phyloP scores from a whole-genome alignment of 2,797 vertebrate genomes.

The Neoniphon sammara region DNA sequence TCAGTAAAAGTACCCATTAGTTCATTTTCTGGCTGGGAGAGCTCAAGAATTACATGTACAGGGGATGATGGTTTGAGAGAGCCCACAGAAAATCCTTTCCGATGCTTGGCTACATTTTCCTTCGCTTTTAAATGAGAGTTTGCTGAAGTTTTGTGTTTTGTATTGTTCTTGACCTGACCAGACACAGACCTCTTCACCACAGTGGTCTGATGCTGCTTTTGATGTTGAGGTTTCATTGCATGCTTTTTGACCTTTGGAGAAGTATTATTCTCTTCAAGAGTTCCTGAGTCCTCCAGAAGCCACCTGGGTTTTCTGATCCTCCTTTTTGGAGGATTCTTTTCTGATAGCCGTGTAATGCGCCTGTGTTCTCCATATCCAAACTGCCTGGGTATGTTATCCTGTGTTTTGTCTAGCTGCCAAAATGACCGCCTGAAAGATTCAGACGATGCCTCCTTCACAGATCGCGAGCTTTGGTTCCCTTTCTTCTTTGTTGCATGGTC shows the following conservation, averaged over 20 bases:
- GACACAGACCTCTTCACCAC: slow-evolving; percentile 44
- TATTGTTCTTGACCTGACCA: slow-evolving; percentile 50
- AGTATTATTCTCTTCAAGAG: slow-evolving; percentile 66
- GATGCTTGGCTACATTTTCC: slow-evolving; percentile 51
- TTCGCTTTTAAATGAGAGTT: slow-evolving; percentile 41
- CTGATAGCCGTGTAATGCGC: slow-evolving; percentile 76
- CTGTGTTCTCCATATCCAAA: slow-evolving; percentile 66
- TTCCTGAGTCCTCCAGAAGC: slow-evolving; percentile 83
- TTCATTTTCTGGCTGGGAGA: slow-evolving; percentile 85
- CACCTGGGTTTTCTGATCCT: slow-evolving; percentile 82
- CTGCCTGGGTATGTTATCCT: slow-evolving; percentile 59
- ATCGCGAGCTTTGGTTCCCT: slow-evolving; percentile 60
- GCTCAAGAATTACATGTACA: slow-evolving; percentile 78
- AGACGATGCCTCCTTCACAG: slow-evolving; percentile 57
- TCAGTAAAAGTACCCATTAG: slow-evolving; percentile 72
- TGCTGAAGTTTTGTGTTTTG: slow-evolving; percentile 58
- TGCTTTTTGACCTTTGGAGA: slow-evolving; percentile 68
- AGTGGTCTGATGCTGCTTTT: slow-evolving; percentile 47
- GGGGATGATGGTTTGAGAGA: slow-evolving; percentile 19
- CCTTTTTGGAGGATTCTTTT: slow-evolving; percentile 81
- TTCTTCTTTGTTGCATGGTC: slow-evolving; percentile 66
- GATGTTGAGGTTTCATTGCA: slow-evolving; percentile 63
- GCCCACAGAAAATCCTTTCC: slow-evolving; percentile 51
- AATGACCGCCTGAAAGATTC: slow-evolving; percentile 81
- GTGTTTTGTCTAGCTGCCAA: slow-evolving; percentile 80